Conservation (phyloP, 2,888 invertebrate genomes). For the Drosophila glabriapex region DNA sequence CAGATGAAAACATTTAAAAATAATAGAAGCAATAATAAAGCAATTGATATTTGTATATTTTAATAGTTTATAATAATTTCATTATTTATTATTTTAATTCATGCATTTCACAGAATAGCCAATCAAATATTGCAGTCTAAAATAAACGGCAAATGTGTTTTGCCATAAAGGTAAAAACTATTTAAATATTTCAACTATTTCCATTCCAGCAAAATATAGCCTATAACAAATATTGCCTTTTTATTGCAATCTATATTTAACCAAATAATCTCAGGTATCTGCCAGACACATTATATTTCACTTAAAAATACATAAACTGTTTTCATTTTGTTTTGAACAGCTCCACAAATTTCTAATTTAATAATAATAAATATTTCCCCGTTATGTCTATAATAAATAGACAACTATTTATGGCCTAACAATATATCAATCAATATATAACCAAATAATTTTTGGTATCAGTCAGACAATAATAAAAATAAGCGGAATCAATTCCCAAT, state of each 20-base stretch:
- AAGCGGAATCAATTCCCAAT: neutral
- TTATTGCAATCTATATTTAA: neutral
- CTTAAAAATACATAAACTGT: neutral
- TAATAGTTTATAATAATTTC: rapidly evolving
- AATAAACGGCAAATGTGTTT: neutral
- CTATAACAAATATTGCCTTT: neutral
- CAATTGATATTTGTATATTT: neutral
- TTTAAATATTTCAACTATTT: neutral
- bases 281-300: neutral
- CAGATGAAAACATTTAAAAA: neutral
- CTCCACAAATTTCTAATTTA: neutral
- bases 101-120: neutral
- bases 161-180: neutral
- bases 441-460: neutral
- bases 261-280: neutral
- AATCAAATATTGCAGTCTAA: neutral
- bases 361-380: neutral
- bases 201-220: neutral
- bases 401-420: neutral
- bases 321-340: neutral
- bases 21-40: neutral
- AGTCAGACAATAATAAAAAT: neutral
- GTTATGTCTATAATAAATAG: neutral
- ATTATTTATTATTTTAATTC: neutral
- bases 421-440: neutral